Percentiles rank a stretch among this genome's conserved stretches.
Conservation (phyloP, 1,140 invertebrate species). For the Hyles vespertilio region DNA sequence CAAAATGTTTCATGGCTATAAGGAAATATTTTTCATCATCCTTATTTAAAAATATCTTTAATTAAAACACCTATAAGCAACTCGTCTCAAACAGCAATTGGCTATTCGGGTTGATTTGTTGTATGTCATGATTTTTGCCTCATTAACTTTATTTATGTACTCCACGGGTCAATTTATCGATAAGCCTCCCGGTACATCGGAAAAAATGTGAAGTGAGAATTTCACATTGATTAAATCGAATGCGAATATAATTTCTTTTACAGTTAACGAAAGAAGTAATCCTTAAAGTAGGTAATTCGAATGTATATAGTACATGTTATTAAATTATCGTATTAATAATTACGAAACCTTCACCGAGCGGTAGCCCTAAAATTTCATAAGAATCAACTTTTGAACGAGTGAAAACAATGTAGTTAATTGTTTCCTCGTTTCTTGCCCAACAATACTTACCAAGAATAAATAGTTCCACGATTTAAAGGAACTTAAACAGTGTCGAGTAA, state of each 20-base stretch:
- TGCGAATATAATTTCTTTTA: conserved; percentile 35
- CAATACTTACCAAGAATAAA: no score
- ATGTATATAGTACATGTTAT: background rate
- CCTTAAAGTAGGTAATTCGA: background rate
- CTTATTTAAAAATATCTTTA: conserved; percentile 9
- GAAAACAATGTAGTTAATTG: no score
- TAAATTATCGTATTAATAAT: background rate
- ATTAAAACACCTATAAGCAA: conserved; percentile 22
- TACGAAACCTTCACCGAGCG: no score
- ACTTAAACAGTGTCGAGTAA: no score
- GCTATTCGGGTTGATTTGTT: conserved; percentile 32
- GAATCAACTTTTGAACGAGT: no score
- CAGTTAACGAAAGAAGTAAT: conserved; percentile 1
- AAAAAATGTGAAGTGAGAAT: conserved; percentile 46
- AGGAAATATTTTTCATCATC: no score
- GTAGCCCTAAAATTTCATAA: no score
- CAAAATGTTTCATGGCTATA: no score
- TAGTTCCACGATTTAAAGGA: no score
- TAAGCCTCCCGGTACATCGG: conserved; percentile 37
- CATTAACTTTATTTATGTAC: conserved; percentile 57
- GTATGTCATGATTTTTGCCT: conserved; percentile 44
- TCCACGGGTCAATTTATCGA: conserved; percentile 47
- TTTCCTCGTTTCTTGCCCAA: no score
- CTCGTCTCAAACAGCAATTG: conserved; percentile 25
- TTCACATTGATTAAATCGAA: conserved; percentile 49